Conservation (phyloP, 2,888 invertebrate species). For the Erebia ligea region DNA sequence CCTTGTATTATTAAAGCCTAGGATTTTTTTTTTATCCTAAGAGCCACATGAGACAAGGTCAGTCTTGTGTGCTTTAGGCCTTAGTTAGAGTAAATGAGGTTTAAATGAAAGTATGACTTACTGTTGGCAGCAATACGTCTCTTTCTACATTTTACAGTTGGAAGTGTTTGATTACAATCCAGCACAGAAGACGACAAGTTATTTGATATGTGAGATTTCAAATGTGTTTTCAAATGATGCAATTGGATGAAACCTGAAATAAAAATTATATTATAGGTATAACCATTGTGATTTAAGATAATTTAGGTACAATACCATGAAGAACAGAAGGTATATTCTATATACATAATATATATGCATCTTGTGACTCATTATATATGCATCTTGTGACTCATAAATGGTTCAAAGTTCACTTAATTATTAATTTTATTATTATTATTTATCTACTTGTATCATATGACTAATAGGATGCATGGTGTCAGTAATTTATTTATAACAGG, state of each 20-base stretch:
- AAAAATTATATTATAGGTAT: neutral
- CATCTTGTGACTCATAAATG: neutral
- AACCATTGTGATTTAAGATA: too few species aligned
- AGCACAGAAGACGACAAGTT: conserved; percentile 59
- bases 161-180: conserved; percentile 61
- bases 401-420: neutral
- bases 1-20: too few species aligned
- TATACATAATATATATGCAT: neutral
- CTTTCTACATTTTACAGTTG: conserved; percentile 60
- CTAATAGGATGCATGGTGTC: conserved; percentile 9
- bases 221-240: conserved; percentile 69
- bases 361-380: neutral
- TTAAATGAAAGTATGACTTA: conserved; percentile 50
- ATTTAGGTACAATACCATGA: neutral
- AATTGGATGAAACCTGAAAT: conserved; percentile 72
- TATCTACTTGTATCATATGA: neutral
- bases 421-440: neutral
- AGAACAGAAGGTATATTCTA: neutral
- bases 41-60: too few species aligned
- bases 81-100: neutral
- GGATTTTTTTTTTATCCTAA: too few species aligned
- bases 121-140: conserved; percentile 62
- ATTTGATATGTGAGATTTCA: conserved; percentile 60
- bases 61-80: too few species aligned
- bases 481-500: neutral